Conservation (phyloP, 30 jellyfish, hydroid and myxozoan species). For the Aurelia sp. region DNA sequence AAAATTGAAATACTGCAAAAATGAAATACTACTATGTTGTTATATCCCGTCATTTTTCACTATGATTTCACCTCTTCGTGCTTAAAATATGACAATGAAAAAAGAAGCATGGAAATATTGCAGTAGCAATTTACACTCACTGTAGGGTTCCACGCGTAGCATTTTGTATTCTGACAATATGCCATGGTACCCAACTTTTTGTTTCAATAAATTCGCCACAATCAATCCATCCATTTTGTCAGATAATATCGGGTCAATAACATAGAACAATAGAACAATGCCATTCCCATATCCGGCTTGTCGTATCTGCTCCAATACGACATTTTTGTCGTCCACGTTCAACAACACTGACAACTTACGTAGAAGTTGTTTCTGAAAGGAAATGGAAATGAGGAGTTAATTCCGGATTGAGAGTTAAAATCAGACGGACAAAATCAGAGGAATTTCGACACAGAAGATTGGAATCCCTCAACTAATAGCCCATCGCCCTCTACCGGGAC, state of each 20-base stretch:
- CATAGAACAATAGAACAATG: slow-evolving; percentile 79
- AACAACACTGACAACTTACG: slow-evolving; percentile 90
- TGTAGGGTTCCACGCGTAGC: slow-evolving; percentile 88
- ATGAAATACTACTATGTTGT: too few relatives aligned
- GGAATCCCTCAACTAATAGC: too few relatives aligned
- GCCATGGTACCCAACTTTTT: slow-evolving; percentile 95
- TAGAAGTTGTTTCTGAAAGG: slow-evolving; percentile 87
- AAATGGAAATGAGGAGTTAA: not conserved
- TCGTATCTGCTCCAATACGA: slow-evolving; percentile 74
- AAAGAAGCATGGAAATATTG: not conserved
- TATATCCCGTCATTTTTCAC: too few relatives aligned
- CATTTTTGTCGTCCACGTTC: slow-evolving; percentile 83
- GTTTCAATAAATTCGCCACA: slow-evolving; percentile 90
- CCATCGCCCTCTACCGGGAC: too few relatives aligned
- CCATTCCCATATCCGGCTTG: slow-evolving; percentile 84
- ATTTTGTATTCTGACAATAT: slow-evolving; percentile 82
- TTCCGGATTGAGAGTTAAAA: not conserved
- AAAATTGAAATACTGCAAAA: too few relatives aligned
- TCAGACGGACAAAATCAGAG: too few relatives aligned
- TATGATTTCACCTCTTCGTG: too few relatives aligned
- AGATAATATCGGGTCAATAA: slow-evolving; percentile 68
- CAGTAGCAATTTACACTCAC: slow-evolving; percentile 50
- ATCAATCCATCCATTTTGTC: slow-evolving; percentile 74
- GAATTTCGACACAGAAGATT: too few relatives aligned
- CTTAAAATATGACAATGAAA: too few relatives aligned